These are phyloP conservation scores for Ammodytes marinus DNA, from an alignment of 2,113 vertebrate genomes.

Conservation along the genomic window DNA sequence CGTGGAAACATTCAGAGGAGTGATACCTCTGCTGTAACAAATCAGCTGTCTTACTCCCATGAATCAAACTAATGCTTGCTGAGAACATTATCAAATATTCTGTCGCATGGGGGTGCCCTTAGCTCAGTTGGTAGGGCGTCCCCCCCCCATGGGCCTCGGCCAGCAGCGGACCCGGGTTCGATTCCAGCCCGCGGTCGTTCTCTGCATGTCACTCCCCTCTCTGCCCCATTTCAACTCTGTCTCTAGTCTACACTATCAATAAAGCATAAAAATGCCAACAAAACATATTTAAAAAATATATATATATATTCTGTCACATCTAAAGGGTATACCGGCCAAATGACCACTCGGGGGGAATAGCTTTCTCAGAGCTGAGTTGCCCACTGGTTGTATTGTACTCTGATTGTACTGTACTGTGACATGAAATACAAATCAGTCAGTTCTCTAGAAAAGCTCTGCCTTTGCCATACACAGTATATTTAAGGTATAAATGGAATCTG, in stretches of 20 bases:
- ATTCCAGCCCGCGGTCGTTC: too few relatives aligned
- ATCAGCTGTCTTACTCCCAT: slow-evolving; percentile 48
- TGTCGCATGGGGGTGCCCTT: not conserved
- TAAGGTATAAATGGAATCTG: not conserved
- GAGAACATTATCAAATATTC: slow-evolving; percentile 53
- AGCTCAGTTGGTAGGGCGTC: too few relatives aligned
- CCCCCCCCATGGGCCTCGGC: too few relatives aligned
- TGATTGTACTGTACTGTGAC: not conserved
- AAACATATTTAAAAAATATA: too few relatives aligned
- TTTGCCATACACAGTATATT: not conserved
- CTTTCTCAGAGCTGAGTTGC: slow-evolving; percentile 18
- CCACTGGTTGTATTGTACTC: slow-evolving; percentile 8
- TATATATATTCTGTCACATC: not conserved
- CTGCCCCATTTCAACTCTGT: too few relatives aligned
- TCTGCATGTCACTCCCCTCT: too few relatives aligned
- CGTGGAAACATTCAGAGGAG: slow-evolving; percentile 37
- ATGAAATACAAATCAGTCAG: slow-evolving; percentile 22
- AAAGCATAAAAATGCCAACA: too few relatives aligned
- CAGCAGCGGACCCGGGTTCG: too few relatives aligned
- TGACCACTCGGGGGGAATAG: slow-evolving; percentile 31
- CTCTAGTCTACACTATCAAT: too few relatives aligned
- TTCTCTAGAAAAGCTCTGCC: not conserved
- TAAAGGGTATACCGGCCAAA: slow-evolving; percentile 21
- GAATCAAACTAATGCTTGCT: slow-evolving; percentile 51
- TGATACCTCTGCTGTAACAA: slow-evolving; percentile 50